Conservation (phyloP, 2,113 vertebrate genomes). For the Callithrix jacchus region DNA sequence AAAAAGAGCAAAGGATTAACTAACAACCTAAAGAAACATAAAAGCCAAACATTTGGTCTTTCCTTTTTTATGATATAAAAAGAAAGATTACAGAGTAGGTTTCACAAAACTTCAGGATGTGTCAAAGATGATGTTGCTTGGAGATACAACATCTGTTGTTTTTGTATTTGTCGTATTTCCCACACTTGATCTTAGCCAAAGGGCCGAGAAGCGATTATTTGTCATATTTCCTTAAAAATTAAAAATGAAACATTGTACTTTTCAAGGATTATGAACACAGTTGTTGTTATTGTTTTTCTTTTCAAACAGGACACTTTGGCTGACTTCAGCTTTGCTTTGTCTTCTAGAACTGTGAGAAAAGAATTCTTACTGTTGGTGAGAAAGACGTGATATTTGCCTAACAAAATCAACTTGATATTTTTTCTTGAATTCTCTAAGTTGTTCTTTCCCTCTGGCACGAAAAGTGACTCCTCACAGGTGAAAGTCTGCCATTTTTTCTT, state of each 20-base stretch:
- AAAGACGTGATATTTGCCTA: constrained; percentile 64
- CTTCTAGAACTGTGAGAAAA: constrained; percentile 63
- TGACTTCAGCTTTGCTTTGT: constrained; percentile 64
- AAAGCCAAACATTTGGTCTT: constrained; percentile 59
- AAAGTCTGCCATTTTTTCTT: constrained; percentile 34
- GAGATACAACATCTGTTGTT: constrained; percentile 80
- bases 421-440: constrained; percentile 32
- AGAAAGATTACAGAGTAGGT: constrained; percentile 65
- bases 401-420: constrained; percentile 48
- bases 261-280: constrained; percentile 69
- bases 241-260: constrained; percentile 67
- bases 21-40: constrained; percentile 45
- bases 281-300: constrained; percentile 33
- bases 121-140: constrained; percentile 79
- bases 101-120: constrained; percentile 75
- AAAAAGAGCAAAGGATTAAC: constrained; percentile 59
- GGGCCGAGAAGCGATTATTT: constrained; percentile 20
- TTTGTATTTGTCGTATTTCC: constrained; percentile 74
- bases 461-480: constrained; percentile 50
- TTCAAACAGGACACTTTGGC: constrained; percentile 53
- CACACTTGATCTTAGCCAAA: too few relatives aligned
- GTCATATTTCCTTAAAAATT: constrained; percentile 73
- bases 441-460: constrained; percentile 12
- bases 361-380: constrained; percentile 58
- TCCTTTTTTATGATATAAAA: constrained; percentile 50